Percentiles rank a stretch among this genome's conserved stretches.
These are phyloP conservation scores for Orycteropus afer DNA, from an alignment of 2,113 vertebrate genomes.

Conservation along the genomic window DNA sequence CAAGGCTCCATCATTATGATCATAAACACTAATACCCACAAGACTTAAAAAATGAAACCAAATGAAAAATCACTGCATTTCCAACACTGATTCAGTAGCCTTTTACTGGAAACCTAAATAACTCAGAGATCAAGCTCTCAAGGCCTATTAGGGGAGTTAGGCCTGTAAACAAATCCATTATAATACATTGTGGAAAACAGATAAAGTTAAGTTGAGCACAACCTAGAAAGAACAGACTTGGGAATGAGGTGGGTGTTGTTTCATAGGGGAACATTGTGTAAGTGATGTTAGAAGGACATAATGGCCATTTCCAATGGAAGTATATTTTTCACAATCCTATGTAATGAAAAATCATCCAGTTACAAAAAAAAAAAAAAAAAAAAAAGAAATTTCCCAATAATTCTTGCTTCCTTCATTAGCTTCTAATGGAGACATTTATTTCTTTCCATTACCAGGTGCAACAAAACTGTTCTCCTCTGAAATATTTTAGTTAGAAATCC, in stretches of 20 bases:
- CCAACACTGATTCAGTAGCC: slow-evolving; percentile 11
- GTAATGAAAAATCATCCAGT: not conserved
- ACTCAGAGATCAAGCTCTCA: not conserved
- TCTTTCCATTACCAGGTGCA: not conserved
- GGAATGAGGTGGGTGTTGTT: not conserved
- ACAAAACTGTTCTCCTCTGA: not conserved
- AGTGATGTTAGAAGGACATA: not conserved
- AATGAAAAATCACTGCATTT: not conserved
- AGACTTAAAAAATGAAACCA: not conserved
- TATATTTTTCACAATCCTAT: not conserved
- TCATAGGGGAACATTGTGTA: not conserved
- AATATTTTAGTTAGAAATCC: not conserved
- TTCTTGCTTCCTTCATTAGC: slow-evolving; percentile 6
- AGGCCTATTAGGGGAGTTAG: not conserved
- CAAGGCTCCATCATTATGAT: not conserved
- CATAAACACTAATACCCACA: not conserved
- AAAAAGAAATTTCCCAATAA: not conserved
- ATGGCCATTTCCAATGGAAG: not conserved
- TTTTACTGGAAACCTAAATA: slow-evolving; percentile 10
- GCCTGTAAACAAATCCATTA: not conserved
- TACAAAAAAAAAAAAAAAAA: not conserved
- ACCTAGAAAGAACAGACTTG: not conserved
- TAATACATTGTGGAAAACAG: not conserved
- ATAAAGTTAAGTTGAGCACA: not conserved
- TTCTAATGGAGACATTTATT: not conserved